phyloP scores from a whole-genome alignment of 1,140 invertebrate genomes.

The Eumeta japonica region DNA sequence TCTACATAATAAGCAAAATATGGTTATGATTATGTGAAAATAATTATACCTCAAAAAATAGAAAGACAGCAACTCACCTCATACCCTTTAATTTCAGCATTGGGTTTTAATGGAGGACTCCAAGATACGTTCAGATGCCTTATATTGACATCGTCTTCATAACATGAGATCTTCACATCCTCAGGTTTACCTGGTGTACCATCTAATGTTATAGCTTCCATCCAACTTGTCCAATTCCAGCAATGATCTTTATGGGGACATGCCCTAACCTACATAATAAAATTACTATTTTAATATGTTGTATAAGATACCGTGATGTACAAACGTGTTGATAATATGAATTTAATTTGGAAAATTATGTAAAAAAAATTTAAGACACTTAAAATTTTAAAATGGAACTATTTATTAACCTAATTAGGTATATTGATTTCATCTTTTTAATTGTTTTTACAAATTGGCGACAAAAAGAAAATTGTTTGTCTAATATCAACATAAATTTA shows the following conservation, averaged over 20 bases:
- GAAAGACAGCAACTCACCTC: slow-evolving; percentile 48
- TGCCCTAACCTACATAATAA: slow-evolving; percentile 61
- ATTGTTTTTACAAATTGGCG: too few species aligned
- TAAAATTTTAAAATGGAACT: too few species aligned
- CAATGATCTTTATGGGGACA: slow-evolving; percentile 75
- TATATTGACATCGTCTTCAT: slow-evolving; percentile 64
- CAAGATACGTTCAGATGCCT: slow-evolving; percentile 68
- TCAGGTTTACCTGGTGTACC: slow-evolving; percentile 65
- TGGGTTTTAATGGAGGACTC: slow-evolving; percentile 67
- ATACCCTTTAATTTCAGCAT: slow-evolving; percentile 75
- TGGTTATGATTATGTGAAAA: background rate
- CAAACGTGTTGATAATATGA: too few species aligned
- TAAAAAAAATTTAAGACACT: too few species aligned
- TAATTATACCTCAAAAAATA: slow-evolving; percentile 4
- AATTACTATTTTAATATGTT: background rate
- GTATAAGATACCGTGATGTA: background rate
- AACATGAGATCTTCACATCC: slow-evolving; percentile 66
- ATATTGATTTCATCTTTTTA: too few species aligned
- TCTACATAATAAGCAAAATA: background rate
- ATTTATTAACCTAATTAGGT: too few species aligned
- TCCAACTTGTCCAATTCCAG: slow-evolving; percentile 70
- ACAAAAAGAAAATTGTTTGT: too few species aligned
- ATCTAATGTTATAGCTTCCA: slow-evolving; percentile 78
- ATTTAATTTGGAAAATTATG: too few species aligned
- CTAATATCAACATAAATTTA: too few species aligned